Conservation (phyloP, 2,113 vertebrate species). For the Sciurus niger region DNA sequence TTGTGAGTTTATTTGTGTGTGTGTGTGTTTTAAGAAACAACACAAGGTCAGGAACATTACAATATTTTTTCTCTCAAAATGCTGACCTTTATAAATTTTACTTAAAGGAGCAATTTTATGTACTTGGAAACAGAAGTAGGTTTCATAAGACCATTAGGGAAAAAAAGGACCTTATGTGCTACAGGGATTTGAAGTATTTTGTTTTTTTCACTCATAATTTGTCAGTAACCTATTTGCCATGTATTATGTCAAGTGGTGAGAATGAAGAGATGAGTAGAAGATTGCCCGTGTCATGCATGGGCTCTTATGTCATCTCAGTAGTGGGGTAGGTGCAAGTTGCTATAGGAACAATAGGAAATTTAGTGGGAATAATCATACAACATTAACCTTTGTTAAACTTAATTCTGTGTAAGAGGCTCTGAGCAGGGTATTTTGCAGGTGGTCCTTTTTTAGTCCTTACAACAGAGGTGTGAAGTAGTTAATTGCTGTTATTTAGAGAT, state of each 20-base stretch:
- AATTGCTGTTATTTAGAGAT: neutral
- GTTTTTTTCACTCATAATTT: neutral
- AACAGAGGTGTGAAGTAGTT: neutral
- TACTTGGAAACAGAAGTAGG: neutral
- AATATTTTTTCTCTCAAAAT: constrained; percentile 7
- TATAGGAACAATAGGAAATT: neutral
- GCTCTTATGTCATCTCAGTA: neutral
- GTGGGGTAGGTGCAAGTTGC: neutral
- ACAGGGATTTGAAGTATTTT: neutral
- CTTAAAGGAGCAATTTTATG: constrained; percentile 36
- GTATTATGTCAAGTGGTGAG: neutral
- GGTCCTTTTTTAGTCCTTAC: neutral
- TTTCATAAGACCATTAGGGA: neutral
- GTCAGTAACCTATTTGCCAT: neutral
- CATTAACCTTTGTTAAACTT: neutral
- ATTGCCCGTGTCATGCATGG: neutral
- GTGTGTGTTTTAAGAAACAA: neutral
- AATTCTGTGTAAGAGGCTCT: neutral
- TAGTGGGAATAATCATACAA: neutral
- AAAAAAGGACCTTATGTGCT: neutral
- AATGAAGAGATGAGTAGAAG: neutral
- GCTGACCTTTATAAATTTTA: constrained; percentile 37
- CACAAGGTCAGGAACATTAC: neutral
- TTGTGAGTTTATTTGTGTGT: neutral
- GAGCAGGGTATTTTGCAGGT: neutral